A percentile compares a stretch with the other conserved stretches of the same genome.
phyloP scores from a whole-genome alignment of 2,113 vertebrate species.

The Martes martes region DNA sequence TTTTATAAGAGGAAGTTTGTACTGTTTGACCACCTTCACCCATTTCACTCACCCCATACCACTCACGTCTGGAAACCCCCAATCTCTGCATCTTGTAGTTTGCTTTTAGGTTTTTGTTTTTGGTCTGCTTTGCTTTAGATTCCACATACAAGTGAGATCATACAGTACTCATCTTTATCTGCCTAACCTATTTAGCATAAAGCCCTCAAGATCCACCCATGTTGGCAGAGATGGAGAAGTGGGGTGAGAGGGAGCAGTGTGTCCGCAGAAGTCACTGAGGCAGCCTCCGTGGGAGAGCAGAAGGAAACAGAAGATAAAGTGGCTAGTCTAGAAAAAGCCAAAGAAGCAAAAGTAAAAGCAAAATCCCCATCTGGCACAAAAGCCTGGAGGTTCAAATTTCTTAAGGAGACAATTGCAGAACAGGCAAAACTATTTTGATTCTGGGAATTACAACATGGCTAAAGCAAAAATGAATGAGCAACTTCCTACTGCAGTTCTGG shows the following conservation, averaged over 20 bases:
- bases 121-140: background rate
- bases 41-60: background rate
- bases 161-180: background rate
- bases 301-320: constrained; percentile 94
- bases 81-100: background rate
- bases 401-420: constrained; percentile 96
- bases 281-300: background rate
- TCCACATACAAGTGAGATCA: background rate
- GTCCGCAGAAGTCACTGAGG: background rate
- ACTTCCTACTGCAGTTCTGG: constrained; percentile 90
- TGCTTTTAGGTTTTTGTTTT: background rate
- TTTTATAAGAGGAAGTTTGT: background rate
- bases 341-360: constrained; percentile 97
- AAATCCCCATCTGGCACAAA: constrained; percentile 95
- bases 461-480: constrained; percentile 98
- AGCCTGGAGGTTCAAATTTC: constrained; percentile 95
- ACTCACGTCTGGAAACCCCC: background rate
- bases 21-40: background rate
- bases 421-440: constrained; percentile 99
- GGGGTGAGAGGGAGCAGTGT: background rate
- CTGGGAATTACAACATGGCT: constrained; percentile 99
- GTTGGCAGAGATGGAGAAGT: background rate
- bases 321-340: constrained; percentile 93
- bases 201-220: background rate
- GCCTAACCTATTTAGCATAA: background rate